These are phyloP conservation scores for Phoxinus phoxinus DNA, from an alignment of 2,113 vertebrate genomes.

Conservation along the genomic window DNA sequence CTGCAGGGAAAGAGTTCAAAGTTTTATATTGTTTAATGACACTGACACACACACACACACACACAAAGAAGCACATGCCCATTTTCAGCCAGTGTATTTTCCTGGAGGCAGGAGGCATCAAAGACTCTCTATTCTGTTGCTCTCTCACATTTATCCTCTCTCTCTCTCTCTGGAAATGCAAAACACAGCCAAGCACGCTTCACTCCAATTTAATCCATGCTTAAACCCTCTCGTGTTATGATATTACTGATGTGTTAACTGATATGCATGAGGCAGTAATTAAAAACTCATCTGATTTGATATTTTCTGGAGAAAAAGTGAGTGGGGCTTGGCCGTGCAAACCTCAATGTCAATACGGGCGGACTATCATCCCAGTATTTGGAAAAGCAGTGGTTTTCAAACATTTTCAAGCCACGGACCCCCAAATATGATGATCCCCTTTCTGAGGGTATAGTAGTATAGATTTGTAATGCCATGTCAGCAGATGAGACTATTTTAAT, in stretches of 20 bases:
- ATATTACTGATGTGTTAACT: neutral
- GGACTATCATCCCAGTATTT: neutral
- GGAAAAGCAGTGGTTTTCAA: neutral
- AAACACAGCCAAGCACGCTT: neutral
- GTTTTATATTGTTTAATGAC: neutral
- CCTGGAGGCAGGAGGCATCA: conserved; percentile 45
- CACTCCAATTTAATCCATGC: neutral
- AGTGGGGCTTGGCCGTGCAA: neutral
- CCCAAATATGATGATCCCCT: too few species aligned
- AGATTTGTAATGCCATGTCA: too few species aligned
- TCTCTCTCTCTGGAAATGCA: neutral
- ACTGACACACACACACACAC: neutral
- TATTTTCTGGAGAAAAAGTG: neutral
- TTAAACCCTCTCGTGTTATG: neutral
- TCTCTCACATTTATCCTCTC: neutral
- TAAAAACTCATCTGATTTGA: neutral
- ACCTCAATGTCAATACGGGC: neutral
- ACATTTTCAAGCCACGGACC: too few species aligned
- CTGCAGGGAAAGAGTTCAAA: conserved; percentile 74
- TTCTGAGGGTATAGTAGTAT: too few species aligned
- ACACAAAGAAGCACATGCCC: conserved; percentile 24
- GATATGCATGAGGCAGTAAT: neutral
- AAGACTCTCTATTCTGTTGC: conserved; percentile 19
- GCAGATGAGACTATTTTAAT: too few species aligned
- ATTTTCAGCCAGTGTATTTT: conserved; percentile 40